A percentile compares a stretch with the other conserved stretches of the same genome.
Evolutionary conservation across 2,888 invertebrate genomes (phyloP).

Genomic region (Napeogenes inachia): DNA sequence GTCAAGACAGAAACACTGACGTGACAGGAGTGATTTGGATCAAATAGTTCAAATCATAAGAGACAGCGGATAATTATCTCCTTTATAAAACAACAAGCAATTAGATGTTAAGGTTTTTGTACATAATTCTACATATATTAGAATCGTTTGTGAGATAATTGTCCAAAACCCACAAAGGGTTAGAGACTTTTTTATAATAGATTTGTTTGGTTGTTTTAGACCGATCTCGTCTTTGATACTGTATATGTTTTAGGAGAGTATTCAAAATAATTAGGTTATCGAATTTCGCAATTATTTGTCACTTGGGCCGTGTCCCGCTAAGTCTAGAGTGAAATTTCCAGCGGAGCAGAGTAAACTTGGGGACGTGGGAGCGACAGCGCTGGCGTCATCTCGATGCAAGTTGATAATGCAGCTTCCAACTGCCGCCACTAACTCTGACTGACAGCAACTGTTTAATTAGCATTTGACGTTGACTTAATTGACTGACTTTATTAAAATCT

Average conservation of each 20-base stretch:
- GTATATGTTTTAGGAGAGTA: no score
- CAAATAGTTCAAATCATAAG: conserved; percentile 29
- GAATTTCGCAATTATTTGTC: conserved; percentile 14
- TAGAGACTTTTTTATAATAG: no score
- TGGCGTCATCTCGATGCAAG: conserved; percentile 68
- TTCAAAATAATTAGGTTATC: background rate
- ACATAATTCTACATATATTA: no score
- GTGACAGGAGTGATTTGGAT: conserved; percentile 30
- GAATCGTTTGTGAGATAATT: no score
- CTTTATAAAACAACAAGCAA: background rate
- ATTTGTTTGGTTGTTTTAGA: no score
- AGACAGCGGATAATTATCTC: conserved; percentile 16
- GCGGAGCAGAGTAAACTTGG: conserved; percentile 71
- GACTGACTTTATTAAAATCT: background rate
- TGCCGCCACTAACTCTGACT: conserved; percentile 19
- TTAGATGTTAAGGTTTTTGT: no score
- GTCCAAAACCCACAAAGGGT: no score
- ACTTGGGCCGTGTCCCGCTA: conserved; percentile 44
- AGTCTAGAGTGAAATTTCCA: conserved; percentile 73
- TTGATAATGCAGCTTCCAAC: conserved; percentile 56
- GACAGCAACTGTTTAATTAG: conserved; percentile 30
- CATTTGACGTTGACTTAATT: conserved; percentile 10
- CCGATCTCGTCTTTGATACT: no score
- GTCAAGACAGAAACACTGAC: conserved; percentile 30
- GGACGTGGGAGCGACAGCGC: conserved; percentile 70